Evolutionary conservation across 2,113 vertebrate species (phyloP).

Genomic region (Misgurnus anguillicaudatus): DNA sequence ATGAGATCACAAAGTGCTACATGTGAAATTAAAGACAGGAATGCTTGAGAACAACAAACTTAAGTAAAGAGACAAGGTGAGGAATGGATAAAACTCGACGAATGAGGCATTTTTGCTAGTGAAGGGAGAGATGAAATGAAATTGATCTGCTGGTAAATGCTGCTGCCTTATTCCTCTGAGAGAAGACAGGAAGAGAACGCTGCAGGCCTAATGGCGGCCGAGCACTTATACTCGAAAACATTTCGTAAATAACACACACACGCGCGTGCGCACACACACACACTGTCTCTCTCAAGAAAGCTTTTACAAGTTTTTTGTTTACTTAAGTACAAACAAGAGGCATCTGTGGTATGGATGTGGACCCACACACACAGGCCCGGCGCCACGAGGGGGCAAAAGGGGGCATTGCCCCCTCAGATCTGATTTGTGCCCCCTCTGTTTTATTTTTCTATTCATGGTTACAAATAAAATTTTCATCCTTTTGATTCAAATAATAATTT

Average conservation of each 20-base stretch:
- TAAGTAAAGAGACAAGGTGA: conserved; percentile 3
- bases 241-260: conserved; percentile 40
- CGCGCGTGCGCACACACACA: not conserved
- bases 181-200: conserved; percentile 42
- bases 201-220: conserved; percentile 36
- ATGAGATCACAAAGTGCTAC: conserved; percentile 32
- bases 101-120: conserved; percentile 1
- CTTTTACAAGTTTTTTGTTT: not conserved
- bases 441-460: too few relatives aligned
- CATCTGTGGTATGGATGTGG: not conserved
- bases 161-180: conserved; percentile 40
- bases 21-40: conserved; percentile 1
- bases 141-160: conserved; percentile 50
- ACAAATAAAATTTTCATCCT: too few relatives aligned
- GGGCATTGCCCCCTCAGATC: too few relatives aligned
- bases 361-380: not conserved
- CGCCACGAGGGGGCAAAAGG: too few relatives aligned
- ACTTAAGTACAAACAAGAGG: not conserved
- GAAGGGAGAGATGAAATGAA: conserved; percentile 22
- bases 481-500: too few relatives aligned
- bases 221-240: conserved; percentile 53
- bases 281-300: not conserved
- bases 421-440: too few relatives aligned
- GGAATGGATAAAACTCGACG: not conserved
- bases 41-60: not conserved